Base-by-base conservation (phyloP, 2,888 invertebrate genomes). In the Cecidostiba fungosa region DNA sequence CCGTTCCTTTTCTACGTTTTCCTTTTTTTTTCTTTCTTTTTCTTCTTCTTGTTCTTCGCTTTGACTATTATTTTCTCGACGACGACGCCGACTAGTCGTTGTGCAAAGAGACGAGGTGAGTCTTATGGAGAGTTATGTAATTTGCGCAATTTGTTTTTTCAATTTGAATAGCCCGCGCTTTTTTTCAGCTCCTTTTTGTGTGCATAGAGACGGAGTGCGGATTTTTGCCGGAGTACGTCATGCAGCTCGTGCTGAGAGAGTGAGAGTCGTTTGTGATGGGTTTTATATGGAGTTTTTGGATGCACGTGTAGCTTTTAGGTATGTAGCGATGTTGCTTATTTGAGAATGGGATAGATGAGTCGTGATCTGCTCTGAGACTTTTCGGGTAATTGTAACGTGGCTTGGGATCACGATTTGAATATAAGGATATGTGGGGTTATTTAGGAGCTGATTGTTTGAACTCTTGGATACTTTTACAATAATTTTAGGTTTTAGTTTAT, bases 141-240 rank as follows among this genome's bases (percentile, higher is more conserved):
- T 81, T 77, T 36, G 12, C 70, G 39, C 47, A 62, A 85, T 81
- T 81, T 59, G 29, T 72, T 72, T 80, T 84, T 81, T 70, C 69
- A 80, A 77, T 81, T 81, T 85, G 36, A 80, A 80, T 59, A 54
- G 26, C 29, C 43, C 23, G 12, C 26, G 5, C 43, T 26, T 36
- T 76, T n/a, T 66, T 62, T 73, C 32, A 66, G 32, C 26, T 82
- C 26, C 50, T 66, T 66, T 74, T 77, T 39, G 32, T 39, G 5
- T 3, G n/a, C 19, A 72, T 19, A 59, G 54, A 59, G 39, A 8
- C 10, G 12, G 62, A 39, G 72, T 26, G n/a, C n/a, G 81, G 59
- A 80, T 85, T 80, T 77, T 77, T 81, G 54, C 29, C 1, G 1
- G 26, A 47, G 77, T 47, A 72, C 62, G 77, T 81, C 79, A 85